Base-by-base conservation (phyloP, 2,797 vertebrate species). In the Falco naumanni region DNA sequence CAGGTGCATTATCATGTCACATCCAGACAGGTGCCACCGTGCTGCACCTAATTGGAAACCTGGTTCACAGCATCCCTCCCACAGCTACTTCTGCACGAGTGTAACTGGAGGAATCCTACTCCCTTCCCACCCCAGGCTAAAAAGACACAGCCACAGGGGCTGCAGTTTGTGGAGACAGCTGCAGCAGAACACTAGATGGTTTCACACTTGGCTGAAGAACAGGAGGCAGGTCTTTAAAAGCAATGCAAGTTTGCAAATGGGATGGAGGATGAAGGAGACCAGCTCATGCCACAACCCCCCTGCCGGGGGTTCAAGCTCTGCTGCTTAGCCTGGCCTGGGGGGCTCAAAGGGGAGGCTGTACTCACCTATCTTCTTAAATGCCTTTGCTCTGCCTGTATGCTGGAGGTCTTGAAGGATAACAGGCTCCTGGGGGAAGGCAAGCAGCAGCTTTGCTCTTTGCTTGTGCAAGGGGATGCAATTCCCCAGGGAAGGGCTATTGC, bases 1-100 rank as follows among this genome's bases (percentile, higher is more conserved):
- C 70, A 86, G 86, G 65, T 84, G 88, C 74, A 92, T 94, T 97
- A 92, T 93, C 94, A 65, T 91, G 92, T 96, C 96, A 93, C 92
- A 87, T 68, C 72, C 82, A 86, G 91, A 81, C 72, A 54, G 91
- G 91, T 37, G 45, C 45, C 65, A 68, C 0, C 0, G 72, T 1
- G 7, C 75, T 63, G 68, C 57, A 61, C 76, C 53, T 89, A 63
- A 91, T 13, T 92, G 91, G 82, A 88, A 91, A 33, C 17, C 24
- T 31, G 41, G 26, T 57, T 65, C 5, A 2, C 53, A 47, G 41
- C 13, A 5, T 41, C 90, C 61, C 45, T 91, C 68, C 71, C 71
- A 83, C 68, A n/a, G 7, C 59, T 31, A 61, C 65, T 88, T 72
- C 81, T 45, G 86, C 48, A 18, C 0, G 0, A 53, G 24, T 9